Evolutionary conservation across 2,113 vertebrate genomes (phyloP), one percentile per base, ranked within the genome.

Genomic region (Castor canadensis): DNA sequence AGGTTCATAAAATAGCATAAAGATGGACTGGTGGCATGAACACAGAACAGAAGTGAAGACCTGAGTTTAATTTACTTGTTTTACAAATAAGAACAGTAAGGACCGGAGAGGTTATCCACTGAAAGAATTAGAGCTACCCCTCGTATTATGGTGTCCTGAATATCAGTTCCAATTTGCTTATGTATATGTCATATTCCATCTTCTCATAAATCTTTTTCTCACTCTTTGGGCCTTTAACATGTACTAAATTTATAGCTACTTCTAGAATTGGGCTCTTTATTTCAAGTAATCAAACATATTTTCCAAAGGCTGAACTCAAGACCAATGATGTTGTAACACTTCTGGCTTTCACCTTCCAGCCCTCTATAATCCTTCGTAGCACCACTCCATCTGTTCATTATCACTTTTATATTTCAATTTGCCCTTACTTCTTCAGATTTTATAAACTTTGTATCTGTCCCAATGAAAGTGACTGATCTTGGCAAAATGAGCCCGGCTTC

Each of bases 401-500:
- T 92, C 9, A 62, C 16, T 58, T 93, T 89, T 67, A 35, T 52
- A 30, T 16, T 83, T 87, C 26, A 38, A 9, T 67, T 66, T 83
- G 32, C 45, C 38, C 9, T 32, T 66, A 76, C 13, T 87, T 86
- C 49, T 52, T 91, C 47, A 75, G 11, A 76, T 52, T 94, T 92
- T 79, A 26, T 62, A 4, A 16, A 6, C 11, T 69, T 80, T 76
- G 20, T 47, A 28, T 54, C 9, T 79, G 26, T n/a, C 73, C 54
- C 52, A 88, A 80, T 82, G 67, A 38, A 89, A 93, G 75, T 84
- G n/a, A 93, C 10, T 32, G 15, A 71, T 52, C 52, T 79, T 60
- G 38, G 35, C 22, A 67, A 72, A 96, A 67, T 58, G 60, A 92
- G 64, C 80, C 45, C 76, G 9, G 11, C 22, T 22, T 77, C 30